Conservation (phyloP, 2,113 vertebrate genomes). For the Podarcis raffonei region DNA sequence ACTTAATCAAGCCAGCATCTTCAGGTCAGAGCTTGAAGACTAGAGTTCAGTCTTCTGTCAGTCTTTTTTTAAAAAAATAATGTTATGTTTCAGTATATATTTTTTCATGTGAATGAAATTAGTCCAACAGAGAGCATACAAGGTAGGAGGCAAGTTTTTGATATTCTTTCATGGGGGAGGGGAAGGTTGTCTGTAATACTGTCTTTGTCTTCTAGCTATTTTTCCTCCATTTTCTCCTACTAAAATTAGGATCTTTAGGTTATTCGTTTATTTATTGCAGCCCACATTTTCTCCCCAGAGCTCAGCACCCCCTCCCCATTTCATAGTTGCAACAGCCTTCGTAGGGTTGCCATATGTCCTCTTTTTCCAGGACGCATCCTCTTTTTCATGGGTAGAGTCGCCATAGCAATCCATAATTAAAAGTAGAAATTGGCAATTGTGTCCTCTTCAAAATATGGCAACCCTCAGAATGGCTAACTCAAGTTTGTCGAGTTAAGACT, state of each 20-base stretch:
- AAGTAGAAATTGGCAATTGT: too few relatives aligned
- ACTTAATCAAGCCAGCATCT: constrained; percentile 55
- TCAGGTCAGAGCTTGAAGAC: constrained; percentile 51
- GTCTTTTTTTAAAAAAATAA: constrained; percentile 52
- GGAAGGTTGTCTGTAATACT: constrained; percentile 44
- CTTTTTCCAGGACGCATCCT: too few relatives aligned
- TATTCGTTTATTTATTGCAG: not conserved
- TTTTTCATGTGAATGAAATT: constrained; percentile 62
- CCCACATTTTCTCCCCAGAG: not conserved
- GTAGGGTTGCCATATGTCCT: too few relatives aligned
- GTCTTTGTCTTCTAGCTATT: constrained; percentile 27
- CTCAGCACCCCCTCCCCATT: not conserved
- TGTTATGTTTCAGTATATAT: constrained; percentile 54
- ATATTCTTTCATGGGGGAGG: too few relatives aligned
- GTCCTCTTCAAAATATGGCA: too few relatives aligned
- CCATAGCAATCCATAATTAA: too few relatives aligned
- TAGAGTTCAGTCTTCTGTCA: constrained; percentile 43
- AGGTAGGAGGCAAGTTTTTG: constrained; percentile 16
- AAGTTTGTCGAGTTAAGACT: not conserved
- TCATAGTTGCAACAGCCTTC: not conserved
- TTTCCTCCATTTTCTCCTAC: not conserved
- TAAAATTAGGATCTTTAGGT: not conserved
- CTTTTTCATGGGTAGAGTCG: too few relatives aligned
- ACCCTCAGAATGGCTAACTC: not conserved
- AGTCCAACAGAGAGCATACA: constrained; percentile 57